phyloP scores from a whole-genome alignment of 1,140 invertebrate genomes.

The Liolophura sinensis region DNA sequence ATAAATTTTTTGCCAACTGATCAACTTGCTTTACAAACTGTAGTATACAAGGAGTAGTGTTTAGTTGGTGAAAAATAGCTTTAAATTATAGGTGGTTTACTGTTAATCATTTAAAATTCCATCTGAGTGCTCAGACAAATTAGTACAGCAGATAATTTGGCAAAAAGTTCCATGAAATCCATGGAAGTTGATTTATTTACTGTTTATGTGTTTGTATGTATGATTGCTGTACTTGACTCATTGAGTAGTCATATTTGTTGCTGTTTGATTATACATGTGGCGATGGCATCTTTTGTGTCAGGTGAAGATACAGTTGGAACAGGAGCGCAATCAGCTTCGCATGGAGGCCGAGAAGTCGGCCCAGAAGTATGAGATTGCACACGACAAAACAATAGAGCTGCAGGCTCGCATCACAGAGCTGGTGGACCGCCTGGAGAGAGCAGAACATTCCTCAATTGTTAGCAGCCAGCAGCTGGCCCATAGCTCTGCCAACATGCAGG shows the following conservation, averaged over 20 bases:
- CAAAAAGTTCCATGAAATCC: too few relatives aligned
- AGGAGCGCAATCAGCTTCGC: slow-evolving; percentile 32
- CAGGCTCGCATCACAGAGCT: slow-evolving; percentile 40
- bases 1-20: too few relatives aligned
- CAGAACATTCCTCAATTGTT: slow-evolving; percentile 30
- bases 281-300: slow-evolving; percentile 7
- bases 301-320: slow-evolving; percentile 39
- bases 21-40: too few relatives aligned
- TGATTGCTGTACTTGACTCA: neutral
- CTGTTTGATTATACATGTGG: neutral
- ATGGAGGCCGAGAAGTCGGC: slow-evolving; percentile 37
- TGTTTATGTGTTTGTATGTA: too few relatives aligned
- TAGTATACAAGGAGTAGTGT: too few relatives aligned
- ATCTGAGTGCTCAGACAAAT: too few relatives aligned
- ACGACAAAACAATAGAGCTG: slow-evolving; percentile 38
- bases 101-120: too few relatives aligned
- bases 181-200: too few relatives aligned
- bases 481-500: slow-evolving; percentile 37
- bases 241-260: neutral
- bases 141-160: too few relatives aligned
- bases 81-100: too few relatives aligned
- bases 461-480: slow-evolving; percentile 38
- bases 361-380: slow-evolving; percentile 30
- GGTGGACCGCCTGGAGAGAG: slow-evolving; percentile 30
- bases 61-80: too few relatives aligned